Base-by-base conservation (phyloP, 2,888 invertebrate species). In the Coremacera marginata region DNA sequence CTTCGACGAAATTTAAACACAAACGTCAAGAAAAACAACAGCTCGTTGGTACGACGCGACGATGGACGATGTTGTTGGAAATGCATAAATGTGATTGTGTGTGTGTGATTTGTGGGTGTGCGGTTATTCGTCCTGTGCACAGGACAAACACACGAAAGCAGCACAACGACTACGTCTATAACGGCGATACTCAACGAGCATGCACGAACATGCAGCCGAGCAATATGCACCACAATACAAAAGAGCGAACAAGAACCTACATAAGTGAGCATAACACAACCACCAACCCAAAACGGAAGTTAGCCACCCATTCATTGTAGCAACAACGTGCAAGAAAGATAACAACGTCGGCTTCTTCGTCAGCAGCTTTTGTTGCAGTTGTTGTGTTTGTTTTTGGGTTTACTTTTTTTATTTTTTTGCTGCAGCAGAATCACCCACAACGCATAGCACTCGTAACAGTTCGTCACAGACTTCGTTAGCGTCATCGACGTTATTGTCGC, bases 1-100 rank as follows among this genome's bases (percentile, higher is more conserved):
- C 65, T 44, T 37, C 67, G 37, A 65, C 34, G 57, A 74, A 31
- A 22, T 55, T 19, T 34, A 74, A n/a, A n/a, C n/a, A 55, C 72
- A 49, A 72, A 72, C 44, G 49, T 72, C 72, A 49, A 55, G 70
- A 34, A 49, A 25, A 51, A 25, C 27, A 19, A 34, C 63, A 14
- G 63, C 14, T 31, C 31, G 31, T 31, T 31, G 31, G 31, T 5
- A 11, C 34, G 34, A 19, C 55, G 37, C 60, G n/a, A 22, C 60
- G 37, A 22, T 9, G 19, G 22, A 55, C 37, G 71, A 70, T 16
- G 51, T 5, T 44, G 49, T 22, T 16, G 31, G 34, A 31, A 34
- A n/a, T 27, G 19, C 37, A 31, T 31, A 5, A 31, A 37, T 16
- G 49, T 22, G 34, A 3, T 5, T 65, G 63, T 63, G n/a, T 34